phyloP scores from a whole-genome alignment of 2,797 vertebrate genomes.

The Macrochelys suwanniensis region DNA sequence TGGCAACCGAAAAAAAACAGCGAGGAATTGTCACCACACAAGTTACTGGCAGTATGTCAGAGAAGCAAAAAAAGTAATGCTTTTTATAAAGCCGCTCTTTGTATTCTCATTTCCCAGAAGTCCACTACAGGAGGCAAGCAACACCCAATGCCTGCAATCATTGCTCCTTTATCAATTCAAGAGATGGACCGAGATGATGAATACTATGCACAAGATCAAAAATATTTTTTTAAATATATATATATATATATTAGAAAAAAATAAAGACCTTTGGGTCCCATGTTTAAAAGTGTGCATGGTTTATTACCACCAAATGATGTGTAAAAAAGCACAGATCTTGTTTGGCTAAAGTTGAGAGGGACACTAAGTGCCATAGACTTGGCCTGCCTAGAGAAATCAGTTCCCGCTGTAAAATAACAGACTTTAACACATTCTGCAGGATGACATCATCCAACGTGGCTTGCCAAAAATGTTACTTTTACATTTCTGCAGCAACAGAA shows the following conservation, averaged over 20 bases:
- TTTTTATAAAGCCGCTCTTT: not conserved
- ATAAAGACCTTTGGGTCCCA: slow-evolving; percentile 21
- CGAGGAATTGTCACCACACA: not conserved
- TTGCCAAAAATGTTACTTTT: slow-evolving; percentile 82
- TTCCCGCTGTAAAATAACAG: slow-evolving; percentile 78
- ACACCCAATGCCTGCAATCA: accelerated
- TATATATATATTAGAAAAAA: not conserved
- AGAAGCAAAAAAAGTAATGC: not conserved
- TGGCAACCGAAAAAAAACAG: not conserved
- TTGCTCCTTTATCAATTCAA: not conserved
- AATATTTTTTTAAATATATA: not conserved
- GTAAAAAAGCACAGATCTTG: slow-evolving; percentile 55
- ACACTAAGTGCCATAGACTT: slow-evolving; percentile 66
- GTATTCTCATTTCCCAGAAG: not conserved
- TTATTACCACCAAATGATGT: slow-evolving; percentile 61
- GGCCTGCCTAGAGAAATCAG: slow-evolving; percentile 67
- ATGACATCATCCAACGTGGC: slow-evolving; percentile 78
- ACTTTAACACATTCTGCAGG: slow-evolving; percentile 78
- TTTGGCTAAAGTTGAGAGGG: slow-evolving; percentile 74
- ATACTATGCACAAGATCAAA: not conserved
- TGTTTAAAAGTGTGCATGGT: slow-evolving; percentile 5
- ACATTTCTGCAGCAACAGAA: slow-evolving; percentile 74
- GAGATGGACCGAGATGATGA: not conserved
- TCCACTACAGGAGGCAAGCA: not conserved
- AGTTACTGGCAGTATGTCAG: accelerated